Conservation (phyloP, 2,113 vertebrate genomes). For the Notiomystis cincta region DNA sequence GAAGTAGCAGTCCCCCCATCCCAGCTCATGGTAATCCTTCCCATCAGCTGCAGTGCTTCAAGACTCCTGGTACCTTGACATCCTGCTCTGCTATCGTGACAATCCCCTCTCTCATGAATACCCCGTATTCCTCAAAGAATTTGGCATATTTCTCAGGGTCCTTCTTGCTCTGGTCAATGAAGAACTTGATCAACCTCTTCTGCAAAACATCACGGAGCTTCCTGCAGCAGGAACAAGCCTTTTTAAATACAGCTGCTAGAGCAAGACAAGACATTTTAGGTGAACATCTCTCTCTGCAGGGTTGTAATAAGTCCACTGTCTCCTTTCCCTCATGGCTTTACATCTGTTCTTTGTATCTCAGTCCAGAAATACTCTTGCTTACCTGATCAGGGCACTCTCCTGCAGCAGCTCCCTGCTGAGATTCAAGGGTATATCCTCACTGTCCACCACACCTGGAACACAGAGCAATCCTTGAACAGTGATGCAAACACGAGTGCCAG, state of each 20-base stretch:
- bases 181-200: slow-evolving; percentile 90
- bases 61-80: slow-evolving; percentile 79
- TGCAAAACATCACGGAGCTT: slow-evolving; percentile 91
- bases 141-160: slow-evolving; percentile 90
- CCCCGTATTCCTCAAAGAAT: slow-evolving; percentile 93
- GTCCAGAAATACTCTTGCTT: background rate
- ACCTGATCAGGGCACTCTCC: slow-evolving; percentile 94
- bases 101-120: slow-evolving; percentile 97
- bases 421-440: slow-evolving; percentile 96
- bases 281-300: background rate
- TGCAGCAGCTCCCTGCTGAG: slow-evolving; percentile 96
- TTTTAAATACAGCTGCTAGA: background rate
- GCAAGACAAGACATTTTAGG: background rate
- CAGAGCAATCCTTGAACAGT: background rate
- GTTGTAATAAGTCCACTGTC: background rate
- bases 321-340: background rate
- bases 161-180: slow-evolving; percentile 92
- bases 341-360: background rate
- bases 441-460: slow-evolving; percentile 92
- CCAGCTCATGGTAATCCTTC: background rate
- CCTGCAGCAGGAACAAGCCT: slow-evolving; percentile 67
- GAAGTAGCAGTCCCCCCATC: background rate
- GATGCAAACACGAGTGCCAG: background rate
- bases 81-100: slow-evolving; percentile 90
- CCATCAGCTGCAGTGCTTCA: background rate